Evolutionary conservation across 2,797 vertebrate species (phyloP), one percentile per base, ranked within the genome.

Genomic region (Danionella dracula): DNA sequence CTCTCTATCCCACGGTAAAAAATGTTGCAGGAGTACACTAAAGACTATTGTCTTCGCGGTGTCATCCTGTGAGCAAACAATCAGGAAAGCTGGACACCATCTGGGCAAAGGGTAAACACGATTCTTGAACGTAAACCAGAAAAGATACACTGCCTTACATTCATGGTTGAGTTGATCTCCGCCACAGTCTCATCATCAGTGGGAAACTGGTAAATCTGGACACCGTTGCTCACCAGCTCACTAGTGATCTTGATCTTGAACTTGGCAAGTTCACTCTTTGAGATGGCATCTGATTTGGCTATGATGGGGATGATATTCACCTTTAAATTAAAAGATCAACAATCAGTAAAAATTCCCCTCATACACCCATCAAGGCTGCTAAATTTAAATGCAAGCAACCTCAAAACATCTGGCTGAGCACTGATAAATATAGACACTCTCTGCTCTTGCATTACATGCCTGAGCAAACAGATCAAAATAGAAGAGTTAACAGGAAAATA

Each of bases 211-310:
- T 99, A 99, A 82, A 99, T 98, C 83, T 99, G 97, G 53, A 99
- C 96, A 0, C 97, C 97, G 0, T 99, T 99, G 88, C 94, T 99
- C 80, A 99, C 96, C 56, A 99, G 86, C 68, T 99, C 96, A 1
- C 96, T 99, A 71, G 93, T 97, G 83, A 99, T 99, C 86, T 99
- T 99, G 68, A 98, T 96, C 87, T 99, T 99, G 84, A 99, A 99
- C 83, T 98, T 99, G 13, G 94, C 91, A 78, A 99, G 88, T 75
- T 99, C 97, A 8, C 92, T 98, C 86, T 99, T 99, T 74, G 96
- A 96, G 82, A 99, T 91, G 74, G 96, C 93, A 63, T 99, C 97
- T 1, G 97, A 96, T 80, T 99, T 99, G 77, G 96, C 96, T 73
- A 99, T 92, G 70, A 99, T 93, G 48, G 97, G 97, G 72, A 99